These are phyloP conservation scores for Heliconius ethilla DNA, from an alignment of 2,888 invertebrate genomes.

Conservation along the genomic window DNA sequence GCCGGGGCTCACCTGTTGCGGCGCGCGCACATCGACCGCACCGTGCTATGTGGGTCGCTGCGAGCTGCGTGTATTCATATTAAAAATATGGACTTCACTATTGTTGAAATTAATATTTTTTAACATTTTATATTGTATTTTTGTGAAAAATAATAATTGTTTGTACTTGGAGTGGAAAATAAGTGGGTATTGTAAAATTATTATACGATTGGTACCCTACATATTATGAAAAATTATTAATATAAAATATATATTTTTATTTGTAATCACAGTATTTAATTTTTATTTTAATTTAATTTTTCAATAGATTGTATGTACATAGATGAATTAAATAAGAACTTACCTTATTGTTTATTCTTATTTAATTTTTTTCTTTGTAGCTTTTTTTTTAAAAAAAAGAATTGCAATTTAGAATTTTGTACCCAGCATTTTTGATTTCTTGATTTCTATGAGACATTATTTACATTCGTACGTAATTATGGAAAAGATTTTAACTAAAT, in stretches of 20 bases:
- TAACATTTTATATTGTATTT: slow-evolving; percentile 1
- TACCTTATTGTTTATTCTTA: background rate
- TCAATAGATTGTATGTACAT: background rate
- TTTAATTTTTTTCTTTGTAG: no score
- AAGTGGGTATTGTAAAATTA: background rate
- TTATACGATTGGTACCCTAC: background rate
- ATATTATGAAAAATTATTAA: background rate
- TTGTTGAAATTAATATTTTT: background rate
- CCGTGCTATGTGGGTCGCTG: slow-evolving; percentile 55
- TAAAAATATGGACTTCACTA: slow-evolving; percentile 22
- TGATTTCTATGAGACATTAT: no score
- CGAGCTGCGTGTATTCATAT: slow-evolving; percentile 43
- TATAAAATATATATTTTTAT: background rate
- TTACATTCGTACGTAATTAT: no score
- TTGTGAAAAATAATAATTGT: background rate
- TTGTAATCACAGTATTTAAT: background rate
- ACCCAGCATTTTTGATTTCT: no score
- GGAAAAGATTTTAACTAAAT: no score
- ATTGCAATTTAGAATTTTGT: no score
- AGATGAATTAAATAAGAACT: background rate
- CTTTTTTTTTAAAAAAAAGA: no score
- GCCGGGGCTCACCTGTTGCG: slow-evolving; percentile 72
- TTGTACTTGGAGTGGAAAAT: background rate
- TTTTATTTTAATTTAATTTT: background rate
- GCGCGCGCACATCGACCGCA: slow-evolving; percentile 81